Conservation (phyloP, 2,888 invertebrate genomes). For the Nomada flava region DNA sequence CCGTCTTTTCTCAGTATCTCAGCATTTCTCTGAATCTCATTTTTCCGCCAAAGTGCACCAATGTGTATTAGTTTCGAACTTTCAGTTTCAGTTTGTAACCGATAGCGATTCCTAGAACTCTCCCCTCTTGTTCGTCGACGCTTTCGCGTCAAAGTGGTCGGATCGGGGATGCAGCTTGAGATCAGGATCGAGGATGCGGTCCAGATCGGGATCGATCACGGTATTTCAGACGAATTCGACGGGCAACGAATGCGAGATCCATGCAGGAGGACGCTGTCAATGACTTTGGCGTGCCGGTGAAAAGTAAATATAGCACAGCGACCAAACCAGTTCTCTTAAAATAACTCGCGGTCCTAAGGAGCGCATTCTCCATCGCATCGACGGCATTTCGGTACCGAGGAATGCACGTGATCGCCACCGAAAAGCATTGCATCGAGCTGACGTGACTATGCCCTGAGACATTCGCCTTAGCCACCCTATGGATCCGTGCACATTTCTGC, state of each 20-base stretch:
- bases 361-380: constrained; percentile 77
- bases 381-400: constrained; percentile 74
- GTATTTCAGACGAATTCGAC: constrained; percentile 43
- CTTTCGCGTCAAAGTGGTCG: neutral
- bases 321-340: constrained; percentile 83
- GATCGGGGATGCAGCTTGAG: neutral
- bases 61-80: neutral
- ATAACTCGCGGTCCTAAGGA: constrained; percentile 80
- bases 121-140: neutral
- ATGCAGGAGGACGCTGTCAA: constrained; percentile 74
- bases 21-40: neutral
- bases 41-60: neutral
- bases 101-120: neutral
- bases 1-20: neutral
- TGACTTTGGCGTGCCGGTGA: constrained; percentile 78
- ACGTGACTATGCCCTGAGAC: constrained; percentile 15
- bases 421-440: constrained; percentile 33
- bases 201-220: constrained; percentile 14
- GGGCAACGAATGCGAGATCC: constrained; percentile 59
- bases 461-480: neutral
- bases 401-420: constrained; percentile 52
- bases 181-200: neutral
- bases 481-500: neutral
- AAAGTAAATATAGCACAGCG: constrained; percentile 81
- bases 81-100: neutral